phyloP scores from a whole-genome alignment of 2,797 vertebrate species.

The Cossypha caffra region DNA sequence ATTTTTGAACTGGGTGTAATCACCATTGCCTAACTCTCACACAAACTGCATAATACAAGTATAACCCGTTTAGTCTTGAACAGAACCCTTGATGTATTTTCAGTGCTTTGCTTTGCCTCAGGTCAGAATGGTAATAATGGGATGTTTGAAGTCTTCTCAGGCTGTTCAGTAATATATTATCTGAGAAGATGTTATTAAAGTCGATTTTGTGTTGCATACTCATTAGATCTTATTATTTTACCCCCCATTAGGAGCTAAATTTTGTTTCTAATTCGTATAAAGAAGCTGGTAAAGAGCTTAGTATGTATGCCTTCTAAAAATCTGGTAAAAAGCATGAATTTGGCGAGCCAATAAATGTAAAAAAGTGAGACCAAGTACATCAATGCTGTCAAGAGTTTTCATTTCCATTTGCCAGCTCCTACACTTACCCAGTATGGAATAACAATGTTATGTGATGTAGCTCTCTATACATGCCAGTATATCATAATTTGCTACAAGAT shows the following conservation, averaged over 20 bases:
- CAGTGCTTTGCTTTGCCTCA: constrained; percentile 48
- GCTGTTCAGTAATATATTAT: constrained; percentile 44
- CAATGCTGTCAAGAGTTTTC: background rate
- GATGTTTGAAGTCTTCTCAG: constrained; percentile 62
- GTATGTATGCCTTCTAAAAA: background rate
- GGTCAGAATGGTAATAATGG: constrained; percentile 56
- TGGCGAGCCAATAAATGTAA: background rate
- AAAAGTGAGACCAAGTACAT: background rate
- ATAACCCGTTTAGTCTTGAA: constrained; percentile 56
- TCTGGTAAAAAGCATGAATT: background rate
- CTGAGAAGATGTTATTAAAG: constrained; percentile 46
- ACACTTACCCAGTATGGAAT: background rate
- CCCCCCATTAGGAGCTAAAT: background rate
- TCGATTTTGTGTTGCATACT: constrained; percentile 13
- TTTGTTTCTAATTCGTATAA: background rate
- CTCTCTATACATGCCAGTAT: background rate
- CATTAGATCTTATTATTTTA: constrained; percentile 29
- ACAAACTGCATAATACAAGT: constrained; percentile 34
- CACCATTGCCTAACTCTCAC: background rate
- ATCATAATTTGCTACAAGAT: background rate
- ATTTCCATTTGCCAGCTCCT: background rate
- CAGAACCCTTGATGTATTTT: constrained; percentile 54
- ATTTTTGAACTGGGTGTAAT: background rate
- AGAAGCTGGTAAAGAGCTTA: background rate
- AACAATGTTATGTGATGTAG: background rate